Percentiles rank a stretch among this genome's conserved stretches.
These are phyloP conservation scores for Labroides dimidiatus DNA, from an alignment of 2,797 vertebrate species.

Conservation along the genomic window DNA sequence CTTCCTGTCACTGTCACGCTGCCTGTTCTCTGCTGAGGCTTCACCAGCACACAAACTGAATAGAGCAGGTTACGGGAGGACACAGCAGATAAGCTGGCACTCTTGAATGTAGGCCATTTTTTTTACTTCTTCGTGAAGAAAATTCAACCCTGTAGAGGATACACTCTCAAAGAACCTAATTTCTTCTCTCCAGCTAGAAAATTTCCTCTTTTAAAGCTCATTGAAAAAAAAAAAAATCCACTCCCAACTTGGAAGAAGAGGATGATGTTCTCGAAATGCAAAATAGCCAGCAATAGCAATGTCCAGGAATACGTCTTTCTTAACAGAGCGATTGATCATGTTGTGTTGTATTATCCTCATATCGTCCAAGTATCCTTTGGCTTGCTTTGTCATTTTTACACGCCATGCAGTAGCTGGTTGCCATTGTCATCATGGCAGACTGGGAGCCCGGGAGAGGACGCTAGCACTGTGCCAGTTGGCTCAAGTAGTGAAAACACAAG, in stretches of 20 bases:
- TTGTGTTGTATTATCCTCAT: conserved; percentile 60
- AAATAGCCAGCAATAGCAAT: conserved; percentile 13
- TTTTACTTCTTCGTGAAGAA: conserved; percentile 41
- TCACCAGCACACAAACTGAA: conserved; percentile 31
- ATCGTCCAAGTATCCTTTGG: conserved; percentile 74
- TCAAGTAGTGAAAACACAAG: conserved; percentile 77
- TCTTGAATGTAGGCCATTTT: conserved; percentile 67
- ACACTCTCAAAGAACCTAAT: conserved; percentile 47
- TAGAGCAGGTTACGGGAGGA: conserved; percentile 67
- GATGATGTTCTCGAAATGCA: conserved; percentile 40
- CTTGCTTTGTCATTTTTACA: conserved; percentile 77
- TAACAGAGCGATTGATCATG: conserved; percentile 44
- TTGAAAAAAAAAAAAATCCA: conserved; percentile 28
- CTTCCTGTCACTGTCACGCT: conserved; percentile 41
- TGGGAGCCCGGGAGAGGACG: conserved; percentile 78
- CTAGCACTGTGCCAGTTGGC: conserved; percentile 84
- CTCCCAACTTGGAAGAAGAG: conserved; percentile 25
- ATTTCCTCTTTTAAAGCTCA: conserved; percentile 41
- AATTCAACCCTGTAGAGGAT: conserved; percentile 62
- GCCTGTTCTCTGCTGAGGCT: conserved; percentile 27
- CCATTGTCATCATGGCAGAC: conserved; percentile 84
- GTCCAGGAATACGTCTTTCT: conserved; percentile 28
- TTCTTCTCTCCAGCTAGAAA: conserved; percentile 40
- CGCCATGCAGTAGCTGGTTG: conserved; percentile 79
- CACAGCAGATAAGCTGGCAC: conserved; percentile 61